Percentiles rank a stretch among this genome's conserved stretches.
Evolutionary conservation across 1,140 invertebrate species (phyloP).

Genomic region (Teleogryllus occipitalis): DNA sequence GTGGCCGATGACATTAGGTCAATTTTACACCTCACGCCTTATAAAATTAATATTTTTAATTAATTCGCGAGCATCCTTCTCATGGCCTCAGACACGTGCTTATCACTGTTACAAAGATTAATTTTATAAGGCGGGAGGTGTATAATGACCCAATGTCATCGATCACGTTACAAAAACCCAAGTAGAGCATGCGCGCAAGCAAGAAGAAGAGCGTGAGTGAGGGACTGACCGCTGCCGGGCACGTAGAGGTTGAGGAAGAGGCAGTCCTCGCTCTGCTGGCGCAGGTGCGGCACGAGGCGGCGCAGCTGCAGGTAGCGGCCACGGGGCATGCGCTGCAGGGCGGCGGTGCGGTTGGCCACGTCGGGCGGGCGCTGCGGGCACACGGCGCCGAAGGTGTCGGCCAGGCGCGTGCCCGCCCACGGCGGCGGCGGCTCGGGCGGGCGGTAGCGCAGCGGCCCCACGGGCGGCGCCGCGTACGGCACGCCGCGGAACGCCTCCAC

Average conservation of each 20-base stretch:
- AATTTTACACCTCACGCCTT: too few relatives aligned
- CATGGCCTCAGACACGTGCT: too few relatives aligned
- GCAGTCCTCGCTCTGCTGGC: slow-evolving; percentile 82
- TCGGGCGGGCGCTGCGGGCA: slow-evolving; percentile 70
- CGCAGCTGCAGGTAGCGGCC: slow-evolving; percentile 57
- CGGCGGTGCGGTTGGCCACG: slow-evolving; percentile 58
- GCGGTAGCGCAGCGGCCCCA: slow-evolving; percentile 60
- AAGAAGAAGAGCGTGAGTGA: slow-evolving; percentile 11
- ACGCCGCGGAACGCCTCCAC: slow-evolving; percentile 74
- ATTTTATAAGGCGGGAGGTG: too few relatives aligned
- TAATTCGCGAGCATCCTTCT: too few relatives aligned
- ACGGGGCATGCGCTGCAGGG: slow-evolving; percentile 57
- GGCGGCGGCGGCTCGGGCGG: slow-evolving; percentile 55
- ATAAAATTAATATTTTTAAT: too few relatives aligned
- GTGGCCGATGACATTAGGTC: too few relatives aligned
- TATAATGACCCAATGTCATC: too few relatives aligned
- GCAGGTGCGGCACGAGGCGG: slow-evolving; percentile 53
- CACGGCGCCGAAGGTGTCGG: slow-evolving; percentile 63
- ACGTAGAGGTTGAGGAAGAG: slow-evolving; percentile 83
- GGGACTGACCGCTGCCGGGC: slow-evolving; percentile 63
- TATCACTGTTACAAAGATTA: too few relatives aligned
- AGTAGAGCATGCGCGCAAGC: too few relatives aligned
- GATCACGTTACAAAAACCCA: too few relatives aligned
- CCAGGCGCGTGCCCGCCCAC: slow-evolving; percentile 64
- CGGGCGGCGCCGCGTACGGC: slow-evolving; percentile 73